Percentiles rank a stretch among this genome's conserved stretches.
Conservation (phyloP, 2,113 vertebrate species). For the Campylomormyrus tamandua region DNA sequence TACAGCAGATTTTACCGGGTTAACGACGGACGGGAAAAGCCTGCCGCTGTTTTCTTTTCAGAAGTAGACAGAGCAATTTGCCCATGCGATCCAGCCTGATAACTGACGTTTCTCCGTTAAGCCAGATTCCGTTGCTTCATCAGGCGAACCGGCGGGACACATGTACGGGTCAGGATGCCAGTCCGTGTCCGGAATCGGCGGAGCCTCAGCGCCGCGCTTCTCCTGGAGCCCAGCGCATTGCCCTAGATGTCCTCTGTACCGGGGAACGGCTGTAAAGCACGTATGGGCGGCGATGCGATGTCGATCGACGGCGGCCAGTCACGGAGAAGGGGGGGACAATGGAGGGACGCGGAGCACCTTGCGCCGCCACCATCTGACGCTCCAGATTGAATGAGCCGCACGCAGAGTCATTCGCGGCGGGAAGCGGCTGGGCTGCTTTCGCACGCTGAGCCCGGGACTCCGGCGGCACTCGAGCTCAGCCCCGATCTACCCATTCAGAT, state of each 20-base stretch:
- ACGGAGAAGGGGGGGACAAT: slow-evolving; percentile 16
- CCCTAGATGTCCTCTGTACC: background rate
- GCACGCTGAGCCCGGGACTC: slow-evolving; percentile 38
- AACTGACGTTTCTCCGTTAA: background rate
- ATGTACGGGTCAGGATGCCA: slow-evolving; percentile 14
- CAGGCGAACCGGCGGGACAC: background rate
- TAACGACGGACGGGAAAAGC: slow-evolving; percentile 1
- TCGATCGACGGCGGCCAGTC: background rate
- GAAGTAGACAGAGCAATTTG: background rate
- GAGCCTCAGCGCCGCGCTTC: slow-evolving; percentile 7
- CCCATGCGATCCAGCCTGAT: background rate
- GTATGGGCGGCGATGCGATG: background rate
- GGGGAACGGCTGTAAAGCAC: background rate
- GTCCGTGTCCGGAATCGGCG: slow-evolving; percentile 15
- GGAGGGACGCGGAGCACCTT: slow-evolving; percentile 48
- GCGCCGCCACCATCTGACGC: slow-evolving; percentile 57
- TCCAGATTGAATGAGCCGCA: slow-evolving; percentile 46
- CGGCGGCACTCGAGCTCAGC: slow-evolving; percentile 35
- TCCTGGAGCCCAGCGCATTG: slow-evolving; percentile 9
- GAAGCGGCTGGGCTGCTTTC: slow-evolving; percentile 54
- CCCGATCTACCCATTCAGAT: slow-evolving; percentile 18
- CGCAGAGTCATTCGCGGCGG: slow-evolving; percentile 54
- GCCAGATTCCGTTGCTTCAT: background rate
- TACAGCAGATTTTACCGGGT: slow-evolving; percentile 22
- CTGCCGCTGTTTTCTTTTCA: slow-evolving; percentile 8